These are phyloP conservation scores for Apus apus DNA, from an alignment of 2,113 vertebrate species.

Conservation along the genomic window DNA sequence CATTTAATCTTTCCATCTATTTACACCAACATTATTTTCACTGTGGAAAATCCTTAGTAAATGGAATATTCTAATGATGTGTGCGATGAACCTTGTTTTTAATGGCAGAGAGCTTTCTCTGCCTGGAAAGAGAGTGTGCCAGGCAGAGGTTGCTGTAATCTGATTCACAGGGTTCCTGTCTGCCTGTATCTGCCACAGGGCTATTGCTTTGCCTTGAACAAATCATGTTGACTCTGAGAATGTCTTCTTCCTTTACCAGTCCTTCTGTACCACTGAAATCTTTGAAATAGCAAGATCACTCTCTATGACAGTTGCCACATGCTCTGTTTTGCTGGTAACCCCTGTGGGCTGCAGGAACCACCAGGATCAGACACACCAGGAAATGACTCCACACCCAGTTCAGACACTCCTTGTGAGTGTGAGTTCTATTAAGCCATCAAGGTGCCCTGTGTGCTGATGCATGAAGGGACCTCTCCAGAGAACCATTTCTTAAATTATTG, in stretches of 20 bases:
- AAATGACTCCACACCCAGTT: background rate
- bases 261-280: background rate
- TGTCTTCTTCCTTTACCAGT: background rate
- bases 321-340: background rate
- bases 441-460: background rate
- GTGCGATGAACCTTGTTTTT: constrained; percentile 24
- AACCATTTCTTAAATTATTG: background rate
- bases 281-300: background rate
- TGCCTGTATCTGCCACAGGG: background rate
- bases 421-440: background rate
- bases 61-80: background rate
- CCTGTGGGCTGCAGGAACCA: background rate
- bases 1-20: constrained; percentile 21
- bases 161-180: background rate
- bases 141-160: background rate
- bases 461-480: background rate
- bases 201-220: background rate
- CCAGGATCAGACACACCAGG: background rate
- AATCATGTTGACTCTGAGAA: background rate
- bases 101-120: background rate
- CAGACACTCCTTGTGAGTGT: background rate
- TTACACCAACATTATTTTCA: constrained; percentile 42
- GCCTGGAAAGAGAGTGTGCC: background rate
- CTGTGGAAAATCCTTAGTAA: constrained; percentile 27
- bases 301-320: background rate